phyloP scores from a whole-genome alignment of 2,113 vertebrate genomes.

The Lepus americanus region DNA sequence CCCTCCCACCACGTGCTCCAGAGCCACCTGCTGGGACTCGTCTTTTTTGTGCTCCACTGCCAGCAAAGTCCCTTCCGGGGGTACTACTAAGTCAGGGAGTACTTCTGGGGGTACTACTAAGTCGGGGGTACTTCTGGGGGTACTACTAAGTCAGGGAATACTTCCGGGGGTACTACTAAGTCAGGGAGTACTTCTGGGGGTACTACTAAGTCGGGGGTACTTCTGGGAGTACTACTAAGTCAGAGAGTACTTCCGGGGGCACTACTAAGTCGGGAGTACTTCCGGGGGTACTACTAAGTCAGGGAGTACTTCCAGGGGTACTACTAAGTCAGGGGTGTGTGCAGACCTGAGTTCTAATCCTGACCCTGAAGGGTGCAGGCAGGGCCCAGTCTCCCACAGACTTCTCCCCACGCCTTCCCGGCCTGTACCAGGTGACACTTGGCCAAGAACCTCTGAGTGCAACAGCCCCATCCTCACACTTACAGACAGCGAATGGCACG shows the following conservation, averaged over 20 bases:
- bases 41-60: fast-evolving
- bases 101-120: neutral
- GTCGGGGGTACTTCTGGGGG: neutral
- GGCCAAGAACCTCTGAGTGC: neutral
- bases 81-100: no score
- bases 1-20: neutral
- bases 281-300: no score
- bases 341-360: neutral
- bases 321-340: neutral
- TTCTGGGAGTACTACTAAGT: neutral
- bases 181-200: neutral
- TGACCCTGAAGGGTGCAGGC: neutral
- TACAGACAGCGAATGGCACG: neutral
- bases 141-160: no score
- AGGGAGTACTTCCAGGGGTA: neutral
- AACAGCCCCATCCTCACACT: neutral
- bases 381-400: neutral
- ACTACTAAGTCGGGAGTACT: no score
- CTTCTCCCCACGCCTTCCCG: neutral
- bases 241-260: no score
- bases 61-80: neutral
- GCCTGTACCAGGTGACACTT: neutral
- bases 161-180: neutral
- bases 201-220: neutral
- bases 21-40: fast-evolving